Conservation (phyloP, 1,140 invertebrate genomes). For the Dysdera silvatica region DNA sequence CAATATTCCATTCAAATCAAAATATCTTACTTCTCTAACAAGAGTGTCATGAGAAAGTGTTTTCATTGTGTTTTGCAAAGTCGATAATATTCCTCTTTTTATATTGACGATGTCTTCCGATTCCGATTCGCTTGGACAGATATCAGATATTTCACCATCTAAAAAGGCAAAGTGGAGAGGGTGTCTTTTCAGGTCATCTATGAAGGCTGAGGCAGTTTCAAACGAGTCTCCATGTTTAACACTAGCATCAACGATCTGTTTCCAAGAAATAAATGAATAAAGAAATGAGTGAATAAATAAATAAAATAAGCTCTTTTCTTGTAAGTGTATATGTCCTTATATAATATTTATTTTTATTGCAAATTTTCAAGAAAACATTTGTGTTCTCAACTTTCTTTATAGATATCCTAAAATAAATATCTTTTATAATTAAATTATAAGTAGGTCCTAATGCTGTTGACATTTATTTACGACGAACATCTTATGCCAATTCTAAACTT, state of each 20-base stretch:
- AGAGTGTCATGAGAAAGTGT: constrained; percentile 69
- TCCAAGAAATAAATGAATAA: too few relatives aligned
- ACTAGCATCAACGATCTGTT: constrained; percentile 8
- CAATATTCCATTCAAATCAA: not conserved
- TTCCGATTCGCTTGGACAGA: constrained; percentile 40
- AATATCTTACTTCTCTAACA: constrained; percentile 57
- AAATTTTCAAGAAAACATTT: too few relatives aligned
- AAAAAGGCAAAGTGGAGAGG: constrained; percentile 54
- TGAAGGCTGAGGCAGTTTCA: constrained; percentile 3
- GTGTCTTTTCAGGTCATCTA: constrained; percentile 10
- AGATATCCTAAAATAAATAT: too few relatives aligned
- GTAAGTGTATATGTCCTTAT: too few relatives aligned
- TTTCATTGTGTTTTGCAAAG: constrained; percentile 81
- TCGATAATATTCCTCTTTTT: constrained; percentile 73
- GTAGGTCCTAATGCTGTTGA: too few relatives aligned
- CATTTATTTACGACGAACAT: too few relatives aligned
- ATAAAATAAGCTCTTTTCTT: too few relatives aligned
- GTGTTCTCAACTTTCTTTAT: too few relatives aligned
- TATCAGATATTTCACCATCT: constrained; percentile 47
- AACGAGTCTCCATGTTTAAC: not conserved
- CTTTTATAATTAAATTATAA: too few relatives aligned
- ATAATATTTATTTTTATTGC: too few relatives aligned
- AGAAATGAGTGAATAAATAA: too few relatives aligned
- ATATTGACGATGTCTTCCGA: constrained; percentile 73
- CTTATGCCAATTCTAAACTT: too few relatives aligned